Evolutionary conservation across 2,888 invertebrate species (phyloP).

Genomic region (Agrilus cyanescens): DNA sequence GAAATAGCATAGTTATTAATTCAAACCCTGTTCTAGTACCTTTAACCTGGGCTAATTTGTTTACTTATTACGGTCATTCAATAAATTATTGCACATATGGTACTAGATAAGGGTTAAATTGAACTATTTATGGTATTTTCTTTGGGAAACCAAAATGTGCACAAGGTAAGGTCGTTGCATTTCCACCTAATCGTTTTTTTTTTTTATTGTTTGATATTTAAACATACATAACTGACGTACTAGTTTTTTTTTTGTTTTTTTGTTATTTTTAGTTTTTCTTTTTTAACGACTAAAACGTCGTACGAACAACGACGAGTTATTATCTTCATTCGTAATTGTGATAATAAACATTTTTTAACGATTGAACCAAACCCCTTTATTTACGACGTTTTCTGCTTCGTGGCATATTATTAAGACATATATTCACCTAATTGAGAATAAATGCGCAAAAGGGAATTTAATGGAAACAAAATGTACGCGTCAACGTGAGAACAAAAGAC

Average conservation of each 20-base stretch:
- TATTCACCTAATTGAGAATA: not conserved
- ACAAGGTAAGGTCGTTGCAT: too few species aligned
- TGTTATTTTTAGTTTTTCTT: too few species aligned
- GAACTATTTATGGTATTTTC: too few species aligned
- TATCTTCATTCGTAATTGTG: conserved; percentile 28
- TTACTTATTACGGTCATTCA: too few species aligned
- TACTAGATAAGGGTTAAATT: too few species aligned
- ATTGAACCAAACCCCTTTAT: conserved; percentile 24
- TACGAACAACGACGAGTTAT: conserved; percentile 4
- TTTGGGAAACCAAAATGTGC: too few species aligned
- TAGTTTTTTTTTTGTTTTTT: conserved; percentile 11
- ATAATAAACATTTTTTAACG: conserved; percentile 36
- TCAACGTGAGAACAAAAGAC: not conserved
- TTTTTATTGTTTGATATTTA: conserved; percentile 8
- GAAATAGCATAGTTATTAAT: too few species aligned
- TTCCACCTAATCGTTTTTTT: too few species aligned
- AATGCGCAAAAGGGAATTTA: not conserved
- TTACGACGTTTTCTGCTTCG: conserved; percentile 21
- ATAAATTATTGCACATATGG: too few species aligned
- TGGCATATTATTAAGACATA: not conserved
- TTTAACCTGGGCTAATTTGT: too few species aligned
- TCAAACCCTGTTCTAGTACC: too few species aligned
- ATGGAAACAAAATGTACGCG: not conserved
- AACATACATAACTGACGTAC: conserved; percentile 11
- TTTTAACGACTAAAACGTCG: conserved; percentile 6